Evolutionary conservation across 2,797 vertebrate species (phyloP).

Genomic region (Gymnoscopelus braueri): DNA sequence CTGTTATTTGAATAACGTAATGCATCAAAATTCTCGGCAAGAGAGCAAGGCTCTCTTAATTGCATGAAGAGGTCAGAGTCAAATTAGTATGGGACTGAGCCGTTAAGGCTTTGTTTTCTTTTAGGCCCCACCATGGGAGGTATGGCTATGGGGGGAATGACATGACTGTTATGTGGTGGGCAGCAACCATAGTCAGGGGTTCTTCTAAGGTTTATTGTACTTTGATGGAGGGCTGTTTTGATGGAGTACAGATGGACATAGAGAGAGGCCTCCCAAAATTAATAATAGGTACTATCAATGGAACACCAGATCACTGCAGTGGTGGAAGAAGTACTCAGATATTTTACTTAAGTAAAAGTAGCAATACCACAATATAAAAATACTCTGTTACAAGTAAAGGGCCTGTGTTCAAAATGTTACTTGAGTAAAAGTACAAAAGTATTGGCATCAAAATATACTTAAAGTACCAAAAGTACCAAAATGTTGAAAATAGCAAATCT

Average conservation of each 20-base stretch:
- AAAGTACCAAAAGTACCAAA: too few relatives aligned
- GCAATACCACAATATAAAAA: too few relatives aligned
- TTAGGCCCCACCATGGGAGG: conserved; percentile 12
- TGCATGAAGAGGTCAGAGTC: accelerated
- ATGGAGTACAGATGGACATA: neutral
- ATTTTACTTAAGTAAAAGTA: too few relatives aligned
- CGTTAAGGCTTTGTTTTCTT: conserved; percentile 41
- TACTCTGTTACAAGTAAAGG: too few relatives aligned
- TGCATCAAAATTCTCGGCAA: accelerated
- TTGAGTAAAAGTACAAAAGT: too few relatives aligned
- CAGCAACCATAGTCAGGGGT: conserved; percentile 25
- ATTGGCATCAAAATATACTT: too few relatives aligned
- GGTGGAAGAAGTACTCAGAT: too few relatives aligned
- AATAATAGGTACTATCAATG: neutral
- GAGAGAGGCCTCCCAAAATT: neutral
- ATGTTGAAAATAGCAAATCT: too few relatives aligned
- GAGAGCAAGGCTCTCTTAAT: accelerated
- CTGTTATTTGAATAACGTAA: neutral
- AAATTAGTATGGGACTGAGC: conserved; percentile 34
- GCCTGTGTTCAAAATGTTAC: too few relatives aligned
- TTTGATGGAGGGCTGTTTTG: conserved; percentile 6
- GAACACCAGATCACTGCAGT: neutral
- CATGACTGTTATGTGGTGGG: conserved; percentile 48
- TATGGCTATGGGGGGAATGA: conserved; percentile 4
- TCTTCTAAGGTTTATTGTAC: neutral